These are phyloP conservation scores for Pelobates cultripes DNA, from an alignment of 2,797 vertebrate species.

Conservation along the genomic window DNA sequence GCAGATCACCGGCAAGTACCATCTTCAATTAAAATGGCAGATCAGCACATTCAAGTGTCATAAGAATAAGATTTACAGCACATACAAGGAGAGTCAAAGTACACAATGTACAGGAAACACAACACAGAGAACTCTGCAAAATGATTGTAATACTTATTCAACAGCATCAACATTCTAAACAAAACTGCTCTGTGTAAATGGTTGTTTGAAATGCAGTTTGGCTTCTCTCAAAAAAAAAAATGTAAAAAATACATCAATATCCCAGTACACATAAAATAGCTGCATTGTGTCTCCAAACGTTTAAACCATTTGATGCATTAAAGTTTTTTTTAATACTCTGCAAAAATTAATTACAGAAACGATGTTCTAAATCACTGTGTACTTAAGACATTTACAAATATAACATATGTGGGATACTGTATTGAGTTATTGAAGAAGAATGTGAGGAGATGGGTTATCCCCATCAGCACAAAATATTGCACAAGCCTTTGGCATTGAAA, in stretches of 20 bases:
- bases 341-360: no score
- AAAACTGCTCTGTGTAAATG: neutral
- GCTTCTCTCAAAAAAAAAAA: no score
- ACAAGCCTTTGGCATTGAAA: neutral
- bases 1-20: neutral
- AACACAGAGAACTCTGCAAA: neutral
- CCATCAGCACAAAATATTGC: neutral
- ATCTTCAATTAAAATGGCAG: neutral
- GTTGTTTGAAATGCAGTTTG: neutral
- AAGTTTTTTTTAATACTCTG: no score
- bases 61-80: neutral
- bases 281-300: no score
- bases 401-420: no score
- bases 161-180: neutral
- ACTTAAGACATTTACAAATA: no score
- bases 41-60: neutral
- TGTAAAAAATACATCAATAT: no score
- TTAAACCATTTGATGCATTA: no score
- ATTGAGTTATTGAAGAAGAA: neutral
- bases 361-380: no score
- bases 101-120: neutral
- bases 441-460: neutral
- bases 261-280: no score
- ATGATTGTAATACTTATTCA: neutral
- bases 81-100: neutral